A percentile compares a stretch with the other conserved stretches of the same genome.
Evolutionary conservation across 2,888 invertebrate genomes (phyloP).

Genomic region (Rhamphomyia laevipes): DNA sequence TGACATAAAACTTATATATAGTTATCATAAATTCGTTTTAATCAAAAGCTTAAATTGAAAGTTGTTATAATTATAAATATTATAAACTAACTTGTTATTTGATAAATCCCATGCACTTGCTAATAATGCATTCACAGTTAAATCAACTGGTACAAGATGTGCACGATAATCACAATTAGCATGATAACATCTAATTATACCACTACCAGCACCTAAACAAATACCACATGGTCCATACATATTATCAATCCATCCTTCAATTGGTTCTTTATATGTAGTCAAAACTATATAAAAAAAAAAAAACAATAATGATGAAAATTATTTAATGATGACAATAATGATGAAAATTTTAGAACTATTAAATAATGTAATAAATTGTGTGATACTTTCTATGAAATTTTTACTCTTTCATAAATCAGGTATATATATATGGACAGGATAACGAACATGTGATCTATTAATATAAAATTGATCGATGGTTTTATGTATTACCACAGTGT

Average conservation of each 20-base stretch:
- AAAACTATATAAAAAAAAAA: constrained; percentile 26
- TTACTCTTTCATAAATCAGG: too few relatives aligned
- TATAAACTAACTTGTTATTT: neutral
- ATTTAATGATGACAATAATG: too few relatives aligned
- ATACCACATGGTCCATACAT: constrained; percentile 38
- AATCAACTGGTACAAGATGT: constrained; percentile 37
- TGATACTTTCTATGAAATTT: too few relatives aligned
- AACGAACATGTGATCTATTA: too few relatives aligned
- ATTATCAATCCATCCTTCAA: constrained; percentile 40
- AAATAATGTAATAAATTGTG: too few relatives aligned
- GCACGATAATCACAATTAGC: constrained; percentile 31
- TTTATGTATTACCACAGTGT: too few relatives aligned
- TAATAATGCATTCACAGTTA: constrained; percentile 39
- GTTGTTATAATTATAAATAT: too few relatives aligned
- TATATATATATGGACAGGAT: too few relatives aligned
- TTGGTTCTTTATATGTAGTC: constrained; percentile 38
- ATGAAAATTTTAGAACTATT: too few relatives aligned
- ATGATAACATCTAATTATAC: constrained; percentile 35
- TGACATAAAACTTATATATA: constrained; percentile 3
- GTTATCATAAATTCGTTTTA: too few relatives aligned
- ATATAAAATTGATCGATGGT: too few relatives aligned
- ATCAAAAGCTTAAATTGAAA: too few relatives aligned
- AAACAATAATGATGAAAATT: neutral
- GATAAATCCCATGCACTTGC: constrained; percentile 37
- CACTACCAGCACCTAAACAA: constrained; percentile 36